Evolutionary conservation across 2,113 vertebrate genomes (phyloP), one percentile per base, ranked within the genome.

Genomic region (Nothocercus nigrocapillus): DNA sequence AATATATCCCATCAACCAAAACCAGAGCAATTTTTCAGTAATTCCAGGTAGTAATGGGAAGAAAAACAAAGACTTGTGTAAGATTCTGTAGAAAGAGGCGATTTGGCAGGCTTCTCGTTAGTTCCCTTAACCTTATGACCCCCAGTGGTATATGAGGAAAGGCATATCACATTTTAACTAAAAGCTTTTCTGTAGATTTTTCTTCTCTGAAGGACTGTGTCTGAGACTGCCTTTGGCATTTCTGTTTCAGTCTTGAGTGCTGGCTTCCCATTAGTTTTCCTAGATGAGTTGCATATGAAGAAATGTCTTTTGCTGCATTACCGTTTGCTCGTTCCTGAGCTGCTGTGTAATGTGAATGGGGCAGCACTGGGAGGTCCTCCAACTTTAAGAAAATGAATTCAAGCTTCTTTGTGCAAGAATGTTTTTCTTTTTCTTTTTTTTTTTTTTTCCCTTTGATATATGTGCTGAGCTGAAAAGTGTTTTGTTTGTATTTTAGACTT

Each of bases 241-340:
- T 76, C 51, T 61, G 44, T 61, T 73, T 74, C 73, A 53, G 28
- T 67, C 17, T 34, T 34, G 68, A 36, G 40, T 69, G 14, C 63
- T 92, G 54, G 28, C 22, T 94, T 94, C 30, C 51, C 56, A 68
- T 1, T 58, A 73, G 32, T 15, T 85, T 84, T 68, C 61, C 78
- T 95, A 88, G 88, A 63, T 56, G 72, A 83, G 13, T 77, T 89
- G 64, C 6, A 2, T 69, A 28, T 51, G 49, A 77, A 96, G 38
- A 86, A 87, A 80, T 64, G 27, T 66, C 83, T 85, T 27, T 73
- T 59, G 47, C 67, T 84, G 24, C 59, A n/a, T 58, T 72, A 32
- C 66, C 21, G 0, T 85, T 66, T 64, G 34, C 34, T 47, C 73
- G 28, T 49, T 90, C 92, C 42, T 78, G 56, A 54, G 32, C 53